Percentiles rank a stretch among this genome's conserved stretches.
phyloP scores from a whole-genome alignment of 2,113 vertebrate species.

The Micronycteris hirsuta region DNA sequence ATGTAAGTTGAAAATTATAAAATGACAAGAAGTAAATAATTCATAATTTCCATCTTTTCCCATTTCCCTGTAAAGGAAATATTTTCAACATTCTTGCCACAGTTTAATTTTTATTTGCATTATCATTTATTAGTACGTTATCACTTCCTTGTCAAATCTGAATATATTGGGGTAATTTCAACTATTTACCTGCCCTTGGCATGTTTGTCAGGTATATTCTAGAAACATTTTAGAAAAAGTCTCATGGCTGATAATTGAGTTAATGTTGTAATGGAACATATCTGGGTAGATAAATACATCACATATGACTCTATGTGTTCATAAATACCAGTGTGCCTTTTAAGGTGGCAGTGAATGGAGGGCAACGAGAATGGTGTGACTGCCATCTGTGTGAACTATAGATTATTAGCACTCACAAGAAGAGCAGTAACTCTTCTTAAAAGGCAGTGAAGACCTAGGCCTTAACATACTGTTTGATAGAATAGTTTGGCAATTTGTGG shows the following conservation, averaged over 20 bases:
- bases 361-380: background rate
- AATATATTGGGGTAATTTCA: conserved; percentile 69
- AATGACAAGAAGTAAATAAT: conserved; percentile 17
- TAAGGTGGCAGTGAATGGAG: conserved; percentile 24
- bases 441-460: conserved; percentile 42
- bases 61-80: conserved; percentile 46
- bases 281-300: conserved; percentile 60
- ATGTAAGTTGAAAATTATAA: background rate
- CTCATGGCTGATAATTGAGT: conserved; percentile 41
- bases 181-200: conserved; percentile 44
- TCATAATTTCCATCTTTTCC: conserved; percentile 17
- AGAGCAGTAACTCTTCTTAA: conserved; percentile 56
- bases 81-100: conserved; percentile 63
- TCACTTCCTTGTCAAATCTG: conserved; percentile 62
- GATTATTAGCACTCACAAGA: conserved; percentile 44
- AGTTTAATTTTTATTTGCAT: conserved; percentile 66
- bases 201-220: conserved; percentile 48
- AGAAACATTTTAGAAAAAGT: conserved; percentile 57
- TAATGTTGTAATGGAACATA: conserved; percentile 59
- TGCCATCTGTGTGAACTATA: conserved; percentile 29
- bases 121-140: conserved; percentile 33
- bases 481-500: conserved; percentile 37
- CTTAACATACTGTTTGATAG: conserved; percentile 38
- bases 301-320: conserved; percentile 56
- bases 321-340: conserved; percentile 68